Base-by-base conservation (phyloP, 2,797 vertebrate genomes). In the Semaprochilodus insignis region DNA sequence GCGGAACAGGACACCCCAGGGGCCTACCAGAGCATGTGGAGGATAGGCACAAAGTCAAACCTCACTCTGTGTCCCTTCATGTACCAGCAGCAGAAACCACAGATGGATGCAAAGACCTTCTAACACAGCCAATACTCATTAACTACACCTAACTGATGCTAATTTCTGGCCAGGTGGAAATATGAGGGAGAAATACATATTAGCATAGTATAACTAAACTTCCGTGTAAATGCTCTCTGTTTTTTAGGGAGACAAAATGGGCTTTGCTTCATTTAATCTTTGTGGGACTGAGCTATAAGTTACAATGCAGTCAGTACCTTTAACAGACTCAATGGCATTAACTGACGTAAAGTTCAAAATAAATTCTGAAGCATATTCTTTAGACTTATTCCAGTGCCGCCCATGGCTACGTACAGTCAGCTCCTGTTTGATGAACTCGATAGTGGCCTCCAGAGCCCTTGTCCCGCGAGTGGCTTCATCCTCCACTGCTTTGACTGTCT, bases 401-500 rank as follows among this genome's bases (percentile, higher is more conserved):
- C 70, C 16, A 62, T 27, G 51, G 34, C 36, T 67, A 63, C 90
- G 90, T 95, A 99, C 98, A 89, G 96, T 98, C 90, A 99, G 94
- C 89, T 99, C 98, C 91, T 99, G 98, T 85, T 97, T 99, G 95
- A 99, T 99, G 93, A 96, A 99, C 88, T 99, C 98, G 0, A 99
- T 99, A 1, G 98, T 97, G 88, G 97, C 97, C 91, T 99, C 98
- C 0, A 99, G 95, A 1, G 98, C 98, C 89, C 98, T 96, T 0
- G 98, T 99, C 81, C 98, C 98, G 14, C 98, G 96, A 69, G 98
- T 99, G 44, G 98, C 98, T 90, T 99, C 98, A 69, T 99, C 98
- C 92, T 99, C 98, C 74, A 99, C 98, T 0, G 98, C 98, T 94
- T 99, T 99, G 88, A 99, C 98, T 0, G 98, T 99, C 93, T 99